Evolutionary conservation across 2,113 vertebrate genomes (phyloP), one percentile per base, ranked within the genome.

Genomic region (Collichthys lucidus): DNA sequence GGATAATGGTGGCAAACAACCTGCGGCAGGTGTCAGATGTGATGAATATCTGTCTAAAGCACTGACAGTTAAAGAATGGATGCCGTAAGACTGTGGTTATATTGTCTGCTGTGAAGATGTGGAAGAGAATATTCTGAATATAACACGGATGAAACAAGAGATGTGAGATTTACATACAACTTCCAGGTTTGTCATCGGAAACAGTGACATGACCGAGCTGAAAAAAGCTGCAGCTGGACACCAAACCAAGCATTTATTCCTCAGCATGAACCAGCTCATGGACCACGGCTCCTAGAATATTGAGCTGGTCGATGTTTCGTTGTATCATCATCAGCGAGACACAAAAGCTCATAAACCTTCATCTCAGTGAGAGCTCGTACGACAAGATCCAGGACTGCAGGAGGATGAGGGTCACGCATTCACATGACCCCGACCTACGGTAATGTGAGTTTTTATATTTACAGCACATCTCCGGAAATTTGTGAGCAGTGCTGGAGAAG

Each of bases 261-360:
- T 64, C 29, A 64, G 31, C n/a, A 53, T 9, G 44, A 59, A 22
- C 8, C 10, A 55, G 47, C 63, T 70, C 31, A 55, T 55, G 14
- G 68, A 73, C 55, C 29, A 42, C 11, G 26, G 47, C 60, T 55
- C 1, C 35, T 35, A 35, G 35, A 35, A 35, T 35, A 35, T 8
- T 35, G 7, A 35, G 35, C 35, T 35, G 19, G 31, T 55, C 26
- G 20, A 65, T 50, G 49, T 56, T 61, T 73, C 56, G 40, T 62
- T 66, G 35, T 55, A 4, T 46, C 26, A 46, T 80, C 46, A 52
- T 26, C 26, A 26, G 17, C 17, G 42, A 44, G 70, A 61, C 60
- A 77, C 29, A n/a, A n/a, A n/a, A n/a, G 61, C 60, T 85, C 61
- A 55, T 50, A 77, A 59, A 52, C 71, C 70, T 75, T 74, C 56